Base-by-base conservation (phyloP, 2,113 vertebrate genomes). In the Beaufortia kweichowensis region DNA sequence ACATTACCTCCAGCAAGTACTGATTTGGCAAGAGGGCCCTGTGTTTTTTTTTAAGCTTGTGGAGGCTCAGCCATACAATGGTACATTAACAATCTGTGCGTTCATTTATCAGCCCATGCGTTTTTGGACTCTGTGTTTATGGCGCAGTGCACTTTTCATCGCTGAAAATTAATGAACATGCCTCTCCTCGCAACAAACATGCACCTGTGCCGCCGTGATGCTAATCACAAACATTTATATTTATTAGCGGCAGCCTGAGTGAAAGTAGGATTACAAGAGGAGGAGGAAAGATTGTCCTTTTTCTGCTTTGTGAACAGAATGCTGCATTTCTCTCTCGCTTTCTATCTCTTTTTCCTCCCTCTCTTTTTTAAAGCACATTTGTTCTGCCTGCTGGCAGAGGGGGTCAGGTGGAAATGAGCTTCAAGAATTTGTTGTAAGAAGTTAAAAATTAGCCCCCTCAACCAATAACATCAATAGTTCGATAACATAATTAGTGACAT, bases 161-260 rank as follows among this genome's bases (percentile, higher is more conserved):
- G 96, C 95, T 93, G 96, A 95, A 95, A 99, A 99, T 98, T 97
- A 99, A 99, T 98, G 95, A 98, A 99, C 96, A 97, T 95, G 95
- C 95, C 95, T 97, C 94, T 94, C 95, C 96, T 96, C 92, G 93
- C 95, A 96, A 95, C 97, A 95, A 98, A 96, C 95, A 97, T 95
- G 97, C 97, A 99, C 97, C 97, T 98, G 97, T 96, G 96, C 94
- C 93, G 94, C 95, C 93, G 93, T 94, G 96, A 95, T 96, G 95
- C 94, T 96, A 96, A 98, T 99, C 96, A 94, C 94, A 96, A 97
- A 96, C 96, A 99, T 99, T 99, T 98, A 98, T 98, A 98, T 98
- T 98, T 98, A 98, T 98, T 98, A 99, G 96, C 89, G 93, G 93
- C 92, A 94, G 94, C 93, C 92, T 91, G 92, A 93, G 93, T 91